phyloP scores from a whole-genome alignment of 2,113 vertebrate genomes.

The Chrysemys picta region DNA sequence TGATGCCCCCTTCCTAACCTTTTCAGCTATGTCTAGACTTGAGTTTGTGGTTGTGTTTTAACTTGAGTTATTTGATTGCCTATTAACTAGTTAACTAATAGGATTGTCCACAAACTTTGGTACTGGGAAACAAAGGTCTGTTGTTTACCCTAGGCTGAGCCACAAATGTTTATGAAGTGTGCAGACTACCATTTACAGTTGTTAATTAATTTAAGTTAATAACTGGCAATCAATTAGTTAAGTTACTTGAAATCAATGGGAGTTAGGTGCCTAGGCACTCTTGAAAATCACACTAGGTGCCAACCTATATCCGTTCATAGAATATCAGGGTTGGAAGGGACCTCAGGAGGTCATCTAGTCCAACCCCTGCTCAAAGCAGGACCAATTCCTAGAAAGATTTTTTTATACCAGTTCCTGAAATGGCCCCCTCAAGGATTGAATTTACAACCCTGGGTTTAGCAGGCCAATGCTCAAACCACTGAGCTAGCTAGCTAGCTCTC shows the following conservation, averaged over 20 bases:
- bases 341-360: no score
- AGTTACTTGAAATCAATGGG: not conserved
- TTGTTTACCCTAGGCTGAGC: accelerated
- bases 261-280: not conserved
- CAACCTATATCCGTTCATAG: not conserved
- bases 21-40: not conserved
- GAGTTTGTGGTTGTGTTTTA: not conserved
- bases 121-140: not conserved
- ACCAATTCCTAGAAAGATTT: no score
- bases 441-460: no score
- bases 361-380: no score
- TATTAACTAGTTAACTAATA: not conserved
- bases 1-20: not conserved
- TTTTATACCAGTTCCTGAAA: no score
- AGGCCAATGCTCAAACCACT: no score
- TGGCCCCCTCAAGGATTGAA: no score
- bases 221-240: not conserved
- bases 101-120: not conserved
- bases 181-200: accelerated
- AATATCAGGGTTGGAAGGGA: no score
- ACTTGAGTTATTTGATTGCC: not conserved
- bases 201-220: not conserved
- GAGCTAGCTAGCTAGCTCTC: no score
- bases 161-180: not conserved
- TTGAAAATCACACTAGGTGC: not conserved